Evolutionary conservation across 1,140 invertebrate genomes (phyloP).

Genomic region (Lysiphlebus fabarum): DNA sequence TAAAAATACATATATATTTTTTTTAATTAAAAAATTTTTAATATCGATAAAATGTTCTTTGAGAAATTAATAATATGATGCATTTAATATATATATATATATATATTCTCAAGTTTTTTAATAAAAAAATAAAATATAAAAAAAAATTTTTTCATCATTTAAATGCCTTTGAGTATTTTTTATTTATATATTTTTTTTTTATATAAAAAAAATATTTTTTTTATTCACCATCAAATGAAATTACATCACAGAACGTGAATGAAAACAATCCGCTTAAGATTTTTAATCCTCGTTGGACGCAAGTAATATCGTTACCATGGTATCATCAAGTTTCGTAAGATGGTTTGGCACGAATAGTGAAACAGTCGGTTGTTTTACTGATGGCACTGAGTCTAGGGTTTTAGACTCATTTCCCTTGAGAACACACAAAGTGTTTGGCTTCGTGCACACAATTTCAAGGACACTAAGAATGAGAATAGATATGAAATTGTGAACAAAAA

Average conservation of each 20-base stretch:
- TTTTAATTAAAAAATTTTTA: too few species aligned
- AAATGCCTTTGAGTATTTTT: not conserved
- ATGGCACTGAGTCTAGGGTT: not conserved
- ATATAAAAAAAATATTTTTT: not conserved
- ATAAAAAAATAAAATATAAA: too few species aligned
- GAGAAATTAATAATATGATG: too few species aligned
- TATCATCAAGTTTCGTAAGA: slow-evolving; percentile 6
- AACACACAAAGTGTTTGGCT: slow-evolving; percentile 14
- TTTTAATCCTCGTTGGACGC: slow-evolving; percentile 30
- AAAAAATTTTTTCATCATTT: not conserved
- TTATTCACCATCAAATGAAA: not conserved
- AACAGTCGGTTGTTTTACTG: slow-evolving; percentile 5
- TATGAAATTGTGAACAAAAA: not conserved
- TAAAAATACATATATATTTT: too few species aligned
- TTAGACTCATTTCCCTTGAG: slow-evolving; percentile 24
- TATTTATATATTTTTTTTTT: not conserved
- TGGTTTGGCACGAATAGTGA: slow-evolving; percentile 14
- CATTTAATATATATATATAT: too few species aligned
- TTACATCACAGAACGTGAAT: slow-evolving; percentile 8
- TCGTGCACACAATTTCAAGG: not conserved
- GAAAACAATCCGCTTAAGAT: slow-evolving; percentile 28
- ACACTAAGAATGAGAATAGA: not conserved
- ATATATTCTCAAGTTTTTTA: too few species aligned
- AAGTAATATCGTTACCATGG: slow-evolving; percentile 29
- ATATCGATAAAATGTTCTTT: too few species aligned